phyloP scores from a whole-genome alignment of 2,113 vertebrate species.

The Paracanthobrama guichenoti region DNA sequence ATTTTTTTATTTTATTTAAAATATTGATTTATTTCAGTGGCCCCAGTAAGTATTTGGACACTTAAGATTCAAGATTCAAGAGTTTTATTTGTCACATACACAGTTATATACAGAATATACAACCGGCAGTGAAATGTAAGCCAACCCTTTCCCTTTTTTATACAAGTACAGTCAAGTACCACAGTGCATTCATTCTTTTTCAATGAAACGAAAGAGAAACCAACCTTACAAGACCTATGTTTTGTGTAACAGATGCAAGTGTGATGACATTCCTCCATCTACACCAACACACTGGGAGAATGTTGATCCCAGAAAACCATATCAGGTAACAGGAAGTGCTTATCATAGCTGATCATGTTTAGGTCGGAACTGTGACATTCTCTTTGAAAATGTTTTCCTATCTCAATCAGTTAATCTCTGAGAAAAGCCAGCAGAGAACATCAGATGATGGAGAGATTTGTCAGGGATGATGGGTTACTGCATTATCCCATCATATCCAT shows the following conservation, averaged over 20 bases:
- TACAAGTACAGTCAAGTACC: not conserved
- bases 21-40: no score
- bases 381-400: not conserved
- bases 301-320: conserved; percentile 19
- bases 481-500: conserved; percentile 76
- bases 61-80: no score
- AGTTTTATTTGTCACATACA: no score
- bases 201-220: conserved; percentile 64
- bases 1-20: no score
- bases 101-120: no score
- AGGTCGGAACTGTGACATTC: not conserved
- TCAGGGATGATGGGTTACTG: conserved; percentile 75
- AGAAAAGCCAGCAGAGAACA: conserved; percentile 79
- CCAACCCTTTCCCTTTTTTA: no score
- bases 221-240: not conserved
- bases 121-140: no score
- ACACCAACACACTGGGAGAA: conserved; percentile 56
- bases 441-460: conserved; percentile 75
- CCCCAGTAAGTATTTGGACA: not conserved
- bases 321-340: conserved; percentile 15
- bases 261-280: not conserved
- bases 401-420: conserved; percentile 69
- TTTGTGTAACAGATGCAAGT: conserved; percentile 54
- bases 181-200: not conserved
- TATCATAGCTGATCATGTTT: not conserved